Evolutionary conservation across 2,797 vertebrate genomes (phyloP).

Genomic region (Cynodonichthys magdalenae): DNA sequence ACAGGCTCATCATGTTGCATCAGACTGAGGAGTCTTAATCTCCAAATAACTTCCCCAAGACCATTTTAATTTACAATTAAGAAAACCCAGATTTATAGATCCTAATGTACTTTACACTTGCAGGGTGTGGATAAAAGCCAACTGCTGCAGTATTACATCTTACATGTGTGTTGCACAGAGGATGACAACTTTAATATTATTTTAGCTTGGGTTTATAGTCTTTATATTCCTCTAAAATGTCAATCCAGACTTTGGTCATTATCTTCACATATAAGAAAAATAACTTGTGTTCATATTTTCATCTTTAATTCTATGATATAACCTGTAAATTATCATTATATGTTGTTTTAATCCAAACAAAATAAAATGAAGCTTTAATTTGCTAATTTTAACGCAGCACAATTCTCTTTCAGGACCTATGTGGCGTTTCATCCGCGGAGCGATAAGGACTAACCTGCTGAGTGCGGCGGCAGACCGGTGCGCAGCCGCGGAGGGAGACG

Average conservation of each 20-base stretch:
- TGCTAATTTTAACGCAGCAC: not conserved
- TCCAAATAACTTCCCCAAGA: not conserved
- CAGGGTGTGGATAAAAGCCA: too few species aligned
- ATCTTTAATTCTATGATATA: not conserved
- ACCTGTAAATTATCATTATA: not conserved
- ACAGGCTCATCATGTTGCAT: not conserved
- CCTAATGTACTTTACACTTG: too few species aligned
- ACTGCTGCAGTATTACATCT: too few species aligned
- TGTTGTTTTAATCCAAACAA: not conserved
- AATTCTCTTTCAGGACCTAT: not conserved
- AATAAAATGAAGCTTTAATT: too few species aligned
- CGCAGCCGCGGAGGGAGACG: constrained; percentile 71
- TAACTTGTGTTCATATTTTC: not conserved
- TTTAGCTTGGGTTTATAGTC: too few species aligned
- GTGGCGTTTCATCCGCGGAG: constrained; percentile 52
- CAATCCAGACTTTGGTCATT: too few species aligned
- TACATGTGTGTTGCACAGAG: too few species aligned
- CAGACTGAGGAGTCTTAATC: not conserved
- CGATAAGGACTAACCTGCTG: not conserved
- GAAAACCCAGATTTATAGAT: too few species aligned
- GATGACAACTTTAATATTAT: too few species aligned
- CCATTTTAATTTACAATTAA: too few species aligned
- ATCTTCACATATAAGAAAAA: too few species aligned
- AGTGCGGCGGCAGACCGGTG: constrained; percentile 42
- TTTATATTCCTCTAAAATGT: too few species aligned